Conservation (phyloP, 2,888 invertebrate species). For the Neocrepidodera transversa region DNA sequence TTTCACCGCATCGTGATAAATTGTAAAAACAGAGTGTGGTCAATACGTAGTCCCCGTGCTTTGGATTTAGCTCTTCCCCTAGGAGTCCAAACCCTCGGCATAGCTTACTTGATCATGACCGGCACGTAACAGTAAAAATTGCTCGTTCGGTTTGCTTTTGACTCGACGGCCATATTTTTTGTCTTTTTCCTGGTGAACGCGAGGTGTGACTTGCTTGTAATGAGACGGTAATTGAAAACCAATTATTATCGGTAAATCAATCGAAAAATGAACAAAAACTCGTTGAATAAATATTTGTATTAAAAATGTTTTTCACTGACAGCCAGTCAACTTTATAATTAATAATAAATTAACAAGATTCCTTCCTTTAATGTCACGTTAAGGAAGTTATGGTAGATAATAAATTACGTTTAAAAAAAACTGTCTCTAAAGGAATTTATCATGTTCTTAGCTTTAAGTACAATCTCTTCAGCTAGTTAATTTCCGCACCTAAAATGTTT, state of each 20-base stretch:
- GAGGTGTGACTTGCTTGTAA: constrained; percentile 50
- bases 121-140: constrained; percentile 52
- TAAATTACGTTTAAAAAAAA: constrained; percentile 1
- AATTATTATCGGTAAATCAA: constrained; percentile 41
- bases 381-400: no score
- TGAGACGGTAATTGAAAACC: constrained; percentile 47
- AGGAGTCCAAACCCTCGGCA: constrained; percentile 41
- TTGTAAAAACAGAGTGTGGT: constrained; percentile 30
- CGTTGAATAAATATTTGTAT: no score
- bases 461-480: constrained; percentile 13
- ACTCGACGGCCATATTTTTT: constrained; percentile 39
- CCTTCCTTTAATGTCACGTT: no score
- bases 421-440: constrained; percentile 2
- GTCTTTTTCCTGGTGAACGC: constrained; percentile 43
- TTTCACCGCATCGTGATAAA: constrained; percentile 15
- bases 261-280: constrained; percentile 28
- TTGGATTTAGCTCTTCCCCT: constrained; percentile 38
- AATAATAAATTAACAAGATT: no score
- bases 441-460: constrained; percentile 8
- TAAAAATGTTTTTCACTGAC: no score
- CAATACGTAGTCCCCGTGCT: constrained; percentile 29
- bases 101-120: constrained; percentile 44
- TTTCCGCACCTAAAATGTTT: constrained; percentile 20
- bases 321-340: no score
- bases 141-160: constrained; percentile 50